Evolutionary conservation across 2,113 vertebrate genomes (phyloP).

Genomic region (Labeo catla): DNA sequence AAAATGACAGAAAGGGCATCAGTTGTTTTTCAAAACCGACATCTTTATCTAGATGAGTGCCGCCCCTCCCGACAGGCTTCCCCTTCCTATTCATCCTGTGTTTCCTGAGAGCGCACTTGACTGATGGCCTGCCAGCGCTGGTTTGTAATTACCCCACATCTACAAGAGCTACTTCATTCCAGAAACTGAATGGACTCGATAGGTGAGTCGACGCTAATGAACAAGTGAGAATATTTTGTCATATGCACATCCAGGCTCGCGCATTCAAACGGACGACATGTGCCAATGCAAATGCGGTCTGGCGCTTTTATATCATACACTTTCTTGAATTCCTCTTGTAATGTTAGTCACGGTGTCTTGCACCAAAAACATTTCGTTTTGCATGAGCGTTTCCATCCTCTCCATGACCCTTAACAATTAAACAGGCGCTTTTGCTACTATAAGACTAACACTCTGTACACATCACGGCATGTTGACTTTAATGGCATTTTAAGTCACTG

Average conservation of each 20-base stretch:
- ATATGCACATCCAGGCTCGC: neutral
- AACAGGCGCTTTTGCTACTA: neutral
- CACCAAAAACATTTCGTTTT: neutral
- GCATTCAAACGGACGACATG: neutral
- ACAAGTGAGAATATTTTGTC: conserved; percentile 15
- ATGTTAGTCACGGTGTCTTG: no score
- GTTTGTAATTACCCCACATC: conserved; percentile 51
- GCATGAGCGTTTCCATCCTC: neutral
- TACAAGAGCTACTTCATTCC: conserved; percentile 50
- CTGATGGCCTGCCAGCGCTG: conserved; percentile 41
- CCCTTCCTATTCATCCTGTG: conserved; percentile 1
- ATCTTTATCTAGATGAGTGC: conserved; percentile 37
- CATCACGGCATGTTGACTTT: neutral
- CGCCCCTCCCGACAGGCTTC: neutral
- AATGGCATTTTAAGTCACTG: no score
- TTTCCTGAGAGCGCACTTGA: conserved; percentile 46
- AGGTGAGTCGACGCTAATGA: conserved; percentile 48
- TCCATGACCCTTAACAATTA: neutral
- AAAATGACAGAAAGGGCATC: conserved; percentile 19
- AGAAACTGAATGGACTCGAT: conserved; percentile 29
- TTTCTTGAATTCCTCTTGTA: neutral
- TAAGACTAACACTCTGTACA: neutral
- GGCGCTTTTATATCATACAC: neutral
- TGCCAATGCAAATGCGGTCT: neutral
- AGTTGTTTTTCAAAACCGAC: conserved; percentile 22